Evolutionary conservation across 1,140 invertebrate species (phyloP).

Genomic region (Ridgeia piscesae): DNA sequence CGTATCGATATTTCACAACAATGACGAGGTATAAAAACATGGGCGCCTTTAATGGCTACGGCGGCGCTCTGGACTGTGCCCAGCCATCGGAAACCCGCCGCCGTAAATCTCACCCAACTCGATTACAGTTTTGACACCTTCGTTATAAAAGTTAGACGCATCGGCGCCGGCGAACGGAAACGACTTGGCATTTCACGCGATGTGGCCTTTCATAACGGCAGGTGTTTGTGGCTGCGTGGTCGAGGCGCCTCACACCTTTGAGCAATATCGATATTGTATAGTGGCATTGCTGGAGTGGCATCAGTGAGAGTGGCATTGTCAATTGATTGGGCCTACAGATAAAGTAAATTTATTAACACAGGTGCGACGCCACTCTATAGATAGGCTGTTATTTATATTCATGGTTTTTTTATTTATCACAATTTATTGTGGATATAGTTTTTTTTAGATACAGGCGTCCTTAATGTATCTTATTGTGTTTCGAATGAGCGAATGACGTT

Average conservation of each 20-base stretch:
- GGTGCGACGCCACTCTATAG: not conserved
- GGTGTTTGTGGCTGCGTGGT: not conserved
- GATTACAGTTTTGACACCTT: slow-evolving; percentile 5
- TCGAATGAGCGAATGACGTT: not conserved
- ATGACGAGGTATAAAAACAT: not conserved
- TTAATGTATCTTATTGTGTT: not conserved
- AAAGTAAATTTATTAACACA: too few relatives aligned
- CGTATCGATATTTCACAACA: not conserved
- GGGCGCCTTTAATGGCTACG: not conserved
- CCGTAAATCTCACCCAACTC: not conserved
- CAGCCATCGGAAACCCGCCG: not conserved
- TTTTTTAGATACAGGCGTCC: not conserved
- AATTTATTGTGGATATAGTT: not conserved
- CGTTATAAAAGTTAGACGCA: not conserved
- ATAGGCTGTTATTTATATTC: not conserved
- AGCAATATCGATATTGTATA: not conserved
- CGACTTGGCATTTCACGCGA: not conserved
- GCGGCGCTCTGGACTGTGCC: too few relatives aligned
- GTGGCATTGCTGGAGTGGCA: not conserved
- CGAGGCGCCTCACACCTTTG: not conserved
- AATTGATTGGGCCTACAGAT: not conserved
- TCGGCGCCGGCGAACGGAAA: not conserved
- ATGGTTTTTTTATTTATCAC: not conserved
- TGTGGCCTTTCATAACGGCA: not conserved
- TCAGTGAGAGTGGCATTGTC: not conserved